Percentiles rank a stretch among this genome's conserved stretches.
Evolutionary conservation across 2,888 invertebrate species (phyloP).

Genomic region (Baccha elongata): DNA sequence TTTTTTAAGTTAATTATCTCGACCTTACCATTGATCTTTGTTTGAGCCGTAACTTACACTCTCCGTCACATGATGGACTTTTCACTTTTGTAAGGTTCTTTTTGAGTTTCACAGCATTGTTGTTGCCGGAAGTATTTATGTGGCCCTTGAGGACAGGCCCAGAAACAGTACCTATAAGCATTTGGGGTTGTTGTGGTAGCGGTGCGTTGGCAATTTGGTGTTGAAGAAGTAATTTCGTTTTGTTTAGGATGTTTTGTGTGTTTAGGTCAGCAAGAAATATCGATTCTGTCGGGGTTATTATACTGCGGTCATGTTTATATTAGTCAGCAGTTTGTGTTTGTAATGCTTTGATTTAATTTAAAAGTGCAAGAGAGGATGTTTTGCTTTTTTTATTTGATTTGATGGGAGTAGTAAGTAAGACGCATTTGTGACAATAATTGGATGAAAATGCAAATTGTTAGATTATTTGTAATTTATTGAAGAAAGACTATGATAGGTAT

Average conservation of each 20-base stretch:
- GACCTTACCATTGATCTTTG: constrained; percentile 66
- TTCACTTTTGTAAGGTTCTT: background rate
- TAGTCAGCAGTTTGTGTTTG: constrained; percentile 17
- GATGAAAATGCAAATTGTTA: too few relatives aligned
- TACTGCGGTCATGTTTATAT: constrained; percentile 17
- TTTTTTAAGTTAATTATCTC: constrained; percentile 58
- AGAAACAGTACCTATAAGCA: too few relatives aligned
- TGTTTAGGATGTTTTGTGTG: constrained; percentile 13
- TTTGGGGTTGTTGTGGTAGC: background rate
- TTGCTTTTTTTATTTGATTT: background rate
- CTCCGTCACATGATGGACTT: too few relatives aligned
- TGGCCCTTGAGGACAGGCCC: constrained; percentile 1
- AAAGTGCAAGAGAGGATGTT: constrained; percentile 16
- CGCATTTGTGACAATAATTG: too few relatives aligned
- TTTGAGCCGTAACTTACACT: constrained; percentile 2
- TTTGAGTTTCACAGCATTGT: background rate
- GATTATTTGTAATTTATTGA: too few relatives aligned
- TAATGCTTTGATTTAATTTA: constrained; percentile 32
- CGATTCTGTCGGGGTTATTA: constrained; percentile 33
- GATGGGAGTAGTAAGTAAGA: background rate
- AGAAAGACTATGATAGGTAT: too few relatives aligned
- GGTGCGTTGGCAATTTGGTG: background rate
- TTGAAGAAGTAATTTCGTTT: background rate
- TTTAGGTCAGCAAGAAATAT: constrained; percentile 39
- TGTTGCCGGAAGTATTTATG: constrained; percentile 13